Evolutionary conservation across 2,797 vertebrate genomes (phyloP).

Genomic region (Naso thynnoides): DNA sequence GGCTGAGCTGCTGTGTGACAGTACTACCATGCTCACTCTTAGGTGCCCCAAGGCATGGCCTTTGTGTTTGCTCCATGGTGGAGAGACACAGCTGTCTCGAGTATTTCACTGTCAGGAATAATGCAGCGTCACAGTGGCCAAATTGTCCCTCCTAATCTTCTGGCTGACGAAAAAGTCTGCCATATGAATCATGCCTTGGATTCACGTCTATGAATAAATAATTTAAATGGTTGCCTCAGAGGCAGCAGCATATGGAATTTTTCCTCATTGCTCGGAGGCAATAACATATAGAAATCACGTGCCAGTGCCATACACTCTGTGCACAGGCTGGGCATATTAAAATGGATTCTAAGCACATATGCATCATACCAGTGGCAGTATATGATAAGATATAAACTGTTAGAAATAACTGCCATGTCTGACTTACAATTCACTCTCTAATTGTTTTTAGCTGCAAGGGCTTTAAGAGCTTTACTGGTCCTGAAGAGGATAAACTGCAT

Average conservation of each 20-base stretch:
- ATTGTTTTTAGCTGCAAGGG: constrained; percentile 8
- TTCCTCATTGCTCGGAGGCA: constrained; percentile 11
- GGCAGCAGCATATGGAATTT: constrained; percentile 30
- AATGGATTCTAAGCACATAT: constrained; percentile 34
- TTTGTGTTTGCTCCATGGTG: constrained; percentile 61
- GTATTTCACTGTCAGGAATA: constrained; percentile 75
- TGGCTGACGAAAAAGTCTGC: constrained; percentile 55
- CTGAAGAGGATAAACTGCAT: constrained; percentile 22
- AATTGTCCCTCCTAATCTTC: constrained; percentile 72
- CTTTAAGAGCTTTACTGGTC: constrained; percentile 8
- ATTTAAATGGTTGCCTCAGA: constrained; percentile 28
- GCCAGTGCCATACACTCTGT: constrained; percentile 14
- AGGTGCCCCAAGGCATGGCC: constrained; percentile 47
- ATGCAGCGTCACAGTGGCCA: constrained; percentile 68
- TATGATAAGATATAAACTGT: constrained; percentile 19
- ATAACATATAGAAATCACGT: constrained; percentile 42
- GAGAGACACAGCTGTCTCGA: constrained; percentile 76
- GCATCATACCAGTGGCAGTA: constrained; percentile 19
- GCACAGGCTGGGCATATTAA: constrained; percentile 14
- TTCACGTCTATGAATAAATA: constrained; percentile 68
- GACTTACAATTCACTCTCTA: neutral
- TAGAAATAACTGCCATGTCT: constrained; percentile 19
- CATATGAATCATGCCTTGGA: constrained; percentile 57
- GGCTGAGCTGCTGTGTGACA: constrained; percentile 36
- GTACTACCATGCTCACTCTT: constrained; percentile 54